phyloP scores from a whole-genome alignment of 2,888 invertebrate genomes.

The Arrhopalites spinosus region DNA sequence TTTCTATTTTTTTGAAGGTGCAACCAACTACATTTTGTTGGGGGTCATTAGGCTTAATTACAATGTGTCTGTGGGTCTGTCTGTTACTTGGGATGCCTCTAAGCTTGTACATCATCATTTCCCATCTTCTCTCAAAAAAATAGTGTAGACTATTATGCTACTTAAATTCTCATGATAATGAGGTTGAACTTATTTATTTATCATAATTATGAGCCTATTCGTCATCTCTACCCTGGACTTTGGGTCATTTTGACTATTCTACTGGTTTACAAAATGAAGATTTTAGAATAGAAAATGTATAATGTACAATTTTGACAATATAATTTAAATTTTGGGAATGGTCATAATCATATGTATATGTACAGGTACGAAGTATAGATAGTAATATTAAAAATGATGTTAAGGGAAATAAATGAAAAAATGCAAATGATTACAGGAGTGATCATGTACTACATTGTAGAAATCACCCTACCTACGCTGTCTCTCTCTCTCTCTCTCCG shows the following conservation, averaged over 20 bases:
- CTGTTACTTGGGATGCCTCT: constrained; percentile 18
- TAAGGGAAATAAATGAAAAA: too few relatives aligned
- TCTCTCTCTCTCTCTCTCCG: too few relatives aligned
- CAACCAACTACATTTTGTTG: constrained; percentile 2
- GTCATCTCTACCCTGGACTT: neutral
- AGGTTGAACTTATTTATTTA: constrained; percentile 19
- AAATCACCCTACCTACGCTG: too few relatives aligned
- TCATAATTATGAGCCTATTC: neutral
- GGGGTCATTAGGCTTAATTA: constrained; percentile 27
- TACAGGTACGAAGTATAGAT: too few relatives aligned
- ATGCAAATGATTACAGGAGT: too few relatives aligned
- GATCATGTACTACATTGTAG: too few relatives aligned
- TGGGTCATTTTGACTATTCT: neutral
- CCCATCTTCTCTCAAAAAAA: neutral
- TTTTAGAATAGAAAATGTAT: neutral
- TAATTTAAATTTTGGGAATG: too few relatives aligned
- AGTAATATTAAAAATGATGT: too few relatives aligned
- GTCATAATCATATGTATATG: too few relatives aligned
- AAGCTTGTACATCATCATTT: constrained; percentile 18
- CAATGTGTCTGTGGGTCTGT: constrained; percentile 7
- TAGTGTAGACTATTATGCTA: neutral
- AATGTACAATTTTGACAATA: neutral
- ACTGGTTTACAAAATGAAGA: neutral
- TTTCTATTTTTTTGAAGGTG: constrained; percentile 14
- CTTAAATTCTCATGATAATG: constrained; percentile 17